Conservation (phyloP, 2,113 vertebrate species). For the Epinephelus fuscoguttatus region DNA sequence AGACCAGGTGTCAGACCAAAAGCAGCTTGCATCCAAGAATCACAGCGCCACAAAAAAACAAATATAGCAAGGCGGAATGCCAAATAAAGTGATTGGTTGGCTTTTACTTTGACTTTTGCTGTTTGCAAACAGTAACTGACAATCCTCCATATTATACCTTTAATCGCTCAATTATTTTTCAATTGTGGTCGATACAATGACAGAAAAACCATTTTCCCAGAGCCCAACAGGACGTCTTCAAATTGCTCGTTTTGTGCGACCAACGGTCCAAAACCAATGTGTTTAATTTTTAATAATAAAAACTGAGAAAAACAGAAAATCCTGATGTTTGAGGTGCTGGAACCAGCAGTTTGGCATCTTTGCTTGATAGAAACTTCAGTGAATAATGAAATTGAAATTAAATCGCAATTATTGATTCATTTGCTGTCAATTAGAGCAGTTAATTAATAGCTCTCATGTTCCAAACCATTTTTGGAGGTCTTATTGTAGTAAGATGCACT, state of each 20-base stretch:
- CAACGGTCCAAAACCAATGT: background rate
- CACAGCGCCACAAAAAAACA: no score
- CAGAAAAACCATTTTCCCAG: background rate
- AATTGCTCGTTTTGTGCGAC: no score
- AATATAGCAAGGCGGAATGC: no score
- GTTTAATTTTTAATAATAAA: background rate
- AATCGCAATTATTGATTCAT: background rate
- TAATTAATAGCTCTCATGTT: background rate
- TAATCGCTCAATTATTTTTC: background rate
- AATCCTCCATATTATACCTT: no score
- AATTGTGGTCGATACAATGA: background rate
- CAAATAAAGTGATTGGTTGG: no score
- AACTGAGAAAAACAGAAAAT: background rate
- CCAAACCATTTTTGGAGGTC: background rate
- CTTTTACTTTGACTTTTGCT: no score
- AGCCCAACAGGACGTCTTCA: background rate
- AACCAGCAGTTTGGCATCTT: background rate
- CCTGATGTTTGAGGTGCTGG: background rate
- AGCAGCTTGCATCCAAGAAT: no score
- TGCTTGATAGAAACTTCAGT: background rate
- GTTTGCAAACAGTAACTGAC: no score
- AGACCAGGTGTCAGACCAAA: no score
- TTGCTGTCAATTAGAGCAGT: background rate
- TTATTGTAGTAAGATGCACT: slow-evolving; percentile 3
- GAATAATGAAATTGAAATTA: background rate